These are phyloP conservation scores for Tichodroma muraria DNA, from an alignment of 2,113 vertebrate species.

Conservation along the genomic window DNA sequence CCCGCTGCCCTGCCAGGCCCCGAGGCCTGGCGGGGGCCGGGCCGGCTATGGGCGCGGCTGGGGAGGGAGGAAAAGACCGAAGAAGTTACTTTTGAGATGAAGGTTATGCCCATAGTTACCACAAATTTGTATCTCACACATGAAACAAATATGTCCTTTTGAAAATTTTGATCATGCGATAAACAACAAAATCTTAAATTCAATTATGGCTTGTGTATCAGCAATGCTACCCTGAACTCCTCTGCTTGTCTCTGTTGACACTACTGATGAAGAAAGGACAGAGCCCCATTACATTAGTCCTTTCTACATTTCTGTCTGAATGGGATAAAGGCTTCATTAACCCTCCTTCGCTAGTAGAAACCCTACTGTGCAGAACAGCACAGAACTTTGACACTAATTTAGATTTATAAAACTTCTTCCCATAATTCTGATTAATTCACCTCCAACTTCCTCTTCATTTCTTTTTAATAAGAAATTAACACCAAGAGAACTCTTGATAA, in stretches of 20 bases:
- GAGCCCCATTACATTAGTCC: not conserved
- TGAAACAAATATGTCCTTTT: not conserved
- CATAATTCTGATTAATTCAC: not conserved
- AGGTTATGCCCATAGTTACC: not conserved
- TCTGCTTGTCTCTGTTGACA: not conserved
- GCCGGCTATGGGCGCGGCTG: too few species aligned
- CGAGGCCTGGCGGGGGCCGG: too few species aligned
- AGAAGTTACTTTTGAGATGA: not conserved
- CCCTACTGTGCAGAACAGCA: not conserved
- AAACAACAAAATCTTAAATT: not conserved
- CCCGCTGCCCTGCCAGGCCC: too few species aligned
- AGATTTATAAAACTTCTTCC: not conserved
- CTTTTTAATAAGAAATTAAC: not conserved
- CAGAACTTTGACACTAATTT: not conserved
- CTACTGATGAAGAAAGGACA: not conserved
- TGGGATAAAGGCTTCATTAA: not conserved
- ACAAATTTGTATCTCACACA: not conserved
- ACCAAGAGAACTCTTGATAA: not conserved
- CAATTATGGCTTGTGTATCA: not conserved
- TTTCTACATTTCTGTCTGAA: not conserved
- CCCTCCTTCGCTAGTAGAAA: not conserved
- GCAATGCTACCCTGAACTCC: not conserved
- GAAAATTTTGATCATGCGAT: not conserved
- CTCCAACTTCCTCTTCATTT: not conserved
- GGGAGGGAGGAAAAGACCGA: too few species aligned